Conservation (phyloP, 1,140 invertebrate species). For the Melanaphis sacchari region DNA sequence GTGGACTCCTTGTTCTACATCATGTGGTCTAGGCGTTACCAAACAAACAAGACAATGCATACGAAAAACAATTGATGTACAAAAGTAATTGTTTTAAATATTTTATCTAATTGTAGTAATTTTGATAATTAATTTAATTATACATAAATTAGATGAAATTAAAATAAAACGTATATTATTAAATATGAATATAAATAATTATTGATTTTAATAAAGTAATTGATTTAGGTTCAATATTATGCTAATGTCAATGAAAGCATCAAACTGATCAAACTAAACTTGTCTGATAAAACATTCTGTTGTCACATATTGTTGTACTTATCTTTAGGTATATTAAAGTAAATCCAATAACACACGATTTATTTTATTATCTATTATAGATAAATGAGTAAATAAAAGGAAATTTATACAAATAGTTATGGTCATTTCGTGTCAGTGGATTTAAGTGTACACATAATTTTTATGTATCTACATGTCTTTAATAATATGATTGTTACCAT, state of each 20-base stretch:
- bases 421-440: neutral
- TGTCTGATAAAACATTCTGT: neutral
- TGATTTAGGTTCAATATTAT: neutral
- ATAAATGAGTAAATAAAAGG: neutral
- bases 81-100: constrained; percentile 9
- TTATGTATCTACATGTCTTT: too few species aligned
- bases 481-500: neutral
- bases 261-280: neutral
- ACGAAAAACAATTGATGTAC: neutral
- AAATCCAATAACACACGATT: neutral
- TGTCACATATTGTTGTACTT: neutral
- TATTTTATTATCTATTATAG: neutral
- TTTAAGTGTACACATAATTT: neutral
- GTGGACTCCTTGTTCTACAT: constrained; percentile 68
- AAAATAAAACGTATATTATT: too few species aligned
- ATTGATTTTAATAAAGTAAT: neutral
- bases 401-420: neutral
- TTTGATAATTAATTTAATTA: neutral
- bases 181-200: neutral
- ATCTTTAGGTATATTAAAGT: neutral
- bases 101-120: neutral
- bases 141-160: neutral
- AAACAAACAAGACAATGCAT: constrained; percentile 67
- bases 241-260: neutral
- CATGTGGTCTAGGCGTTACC: constrained; percentile 69